Evolutionary conservation across 2,888 invertebrate genomes (phyloP).

Genomic region (Nomada goodeniana): DNA sequence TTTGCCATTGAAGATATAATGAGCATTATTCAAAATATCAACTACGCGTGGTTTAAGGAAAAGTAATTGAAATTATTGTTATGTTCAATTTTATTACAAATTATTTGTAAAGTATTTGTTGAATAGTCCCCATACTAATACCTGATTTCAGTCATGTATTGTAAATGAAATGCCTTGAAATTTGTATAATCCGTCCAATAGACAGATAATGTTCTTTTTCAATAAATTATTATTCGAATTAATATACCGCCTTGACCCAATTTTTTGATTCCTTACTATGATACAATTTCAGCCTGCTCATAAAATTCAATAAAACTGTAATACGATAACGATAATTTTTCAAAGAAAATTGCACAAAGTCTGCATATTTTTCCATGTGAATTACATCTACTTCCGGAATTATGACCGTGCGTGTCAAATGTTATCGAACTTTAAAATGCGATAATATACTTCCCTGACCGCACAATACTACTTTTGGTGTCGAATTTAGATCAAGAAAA

Average conservation of each 20-base stretch:
- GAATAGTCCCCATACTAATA: conserved; percentile 49
- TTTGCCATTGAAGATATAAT: conserved; percentile 5
- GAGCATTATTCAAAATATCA: conserved; percentile 21
- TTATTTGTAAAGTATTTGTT: conserved; percentile 58
- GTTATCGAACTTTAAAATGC: conserved; percentile 69
- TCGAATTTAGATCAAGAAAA: not conserved
- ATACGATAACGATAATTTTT: conserved; percentile 13
- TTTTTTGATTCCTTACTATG: conserved; percentile 6
- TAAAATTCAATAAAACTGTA: conserved; percentile 23
- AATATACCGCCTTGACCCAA: conserved; percentile 45
- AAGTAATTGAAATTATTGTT: conserved; percentile 31
- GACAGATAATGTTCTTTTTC: conserved; percentile 43
- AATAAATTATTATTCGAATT: conserved; percentile 73
- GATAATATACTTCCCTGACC: conserved; percentile 53
- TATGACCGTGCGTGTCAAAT: conserved; percentile 67
- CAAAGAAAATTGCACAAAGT: conserved; percentile 1
- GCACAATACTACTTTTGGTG: conserved; percentile 10
- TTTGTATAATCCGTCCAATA: conserved; percentile 57
- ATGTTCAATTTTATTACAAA: conserved; percentile 30
- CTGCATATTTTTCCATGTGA: conserved; percentile 26
- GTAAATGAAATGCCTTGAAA: conserved; percentile 47
- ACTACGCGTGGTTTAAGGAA: conserved; percentile 23
- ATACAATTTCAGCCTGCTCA: conserved; percentile 21
- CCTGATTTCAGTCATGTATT: conserved; percentile 25
- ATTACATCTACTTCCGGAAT: conserved; percentile 60